A percentile compares a stretch with the other conserved stretches of the same genome.
Evolutionary conservation across 30 jellyfish, hydroid and myxozoan species (phyloP).

Genomic region (Chrysaora quinquecirrha): DNA sequence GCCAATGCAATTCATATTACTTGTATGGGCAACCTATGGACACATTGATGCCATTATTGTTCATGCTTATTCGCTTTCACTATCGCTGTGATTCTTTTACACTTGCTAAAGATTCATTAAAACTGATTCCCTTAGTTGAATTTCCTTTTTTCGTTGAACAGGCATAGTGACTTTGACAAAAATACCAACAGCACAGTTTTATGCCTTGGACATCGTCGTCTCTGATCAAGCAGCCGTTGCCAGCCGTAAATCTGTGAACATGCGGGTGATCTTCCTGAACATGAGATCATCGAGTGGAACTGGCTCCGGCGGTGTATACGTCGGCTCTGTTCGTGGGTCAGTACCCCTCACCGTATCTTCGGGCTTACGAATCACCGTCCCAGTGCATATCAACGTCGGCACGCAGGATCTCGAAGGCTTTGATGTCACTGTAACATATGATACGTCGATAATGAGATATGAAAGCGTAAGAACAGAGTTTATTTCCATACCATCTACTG

Average conservation of each 20-base stretch:
- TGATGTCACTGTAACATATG: conserved; percentile 61
- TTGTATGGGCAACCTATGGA: no score
- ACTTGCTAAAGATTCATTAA: no score
- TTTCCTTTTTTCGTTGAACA: conserved; percentile 3
- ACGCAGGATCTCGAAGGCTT: conserved; percentile 75
- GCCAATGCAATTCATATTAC: no score
- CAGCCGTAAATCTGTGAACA: conserved; percentile 32
- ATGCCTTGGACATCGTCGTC: conserved; percentile 51
- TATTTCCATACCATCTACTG: conserved; percentile 18
- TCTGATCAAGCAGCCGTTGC: conserved; percentile 54
- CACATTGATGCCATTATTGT: no score
- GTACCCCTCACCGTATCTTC: conserved; percentile 44
- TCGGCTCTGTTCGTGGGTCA: conserved; percentile 64
- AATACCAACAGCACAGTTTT: conserved; percentile 52
- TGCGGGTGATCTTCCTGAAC: conserved; percentile 42
- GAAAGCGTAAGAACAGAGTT: conserved; percentile 34
- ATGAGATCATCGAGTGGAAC: conserved; percentile 39
- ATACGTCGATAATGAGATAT: conserved; percentile 10
- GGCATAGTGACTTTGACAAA: conserved; percentile 44
- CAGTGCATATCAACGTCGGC: conserved; percentile 84
- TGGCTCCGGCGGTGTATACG: conserved; percentile 73
- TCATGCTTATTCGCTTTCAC: no score
- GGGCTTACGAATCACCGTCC: conserved; percentile 61
- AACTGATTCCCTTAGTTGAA: no score
- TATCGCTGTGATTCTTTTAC: no score